Base-by-base conservation (phyloP, 1,140 invertebrate species). In the Lepidurus packardi region DNA sequence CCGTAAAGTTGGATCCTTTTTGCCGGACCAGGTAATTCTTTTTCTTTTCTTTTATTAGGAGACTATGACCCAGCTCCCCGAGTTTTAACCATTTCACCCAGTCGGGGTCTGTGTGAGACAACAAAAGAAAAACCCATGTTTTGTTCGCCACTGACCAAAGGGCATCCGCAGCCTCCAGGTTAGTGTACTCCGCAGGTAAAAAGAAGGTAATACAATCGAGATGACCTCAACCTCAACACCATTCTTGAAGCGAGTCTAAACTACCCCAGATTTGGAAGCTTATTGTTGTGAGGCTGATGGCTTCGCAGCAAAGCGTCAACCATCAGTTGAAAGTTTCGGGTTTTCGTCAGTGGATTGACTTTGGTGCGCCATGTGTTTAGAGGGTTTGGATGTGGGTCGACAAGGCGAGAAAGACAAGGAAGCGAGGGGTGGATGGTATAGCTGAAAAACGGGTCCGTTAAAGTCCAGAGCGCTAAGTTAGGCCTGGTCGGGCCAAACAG, bases 161-260 rank as follows among this genome's bases (percentile, higher is more conserved):
- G 53, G 53, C 53, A 65, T 65, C 53, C 53, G n/a, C 53, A 13
- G 53, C 53, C 53, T 65, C 53, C 53, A 65, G 53, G 53, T 65
- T 65, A 65, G 53, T 65, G 53, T 34, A 34, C 34, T 34, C 34
- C 34, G 34, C 16, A 65, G 53, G 53, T 65, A 65, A 16, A 65
- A 65, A 21, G 21, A 65, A 65, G 53, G 53, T 21, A 65, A 21
- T 65, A 65, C 53, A 65, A 65, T 65, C 53, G 13, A 65, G 53
- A 65, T 65, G 53, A 65, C 53, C 53, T 65, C 53, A 65, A 65
- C 53, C 53, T 65, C 53, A 16, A 21, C 53, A 65, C 53, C 21
- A 65, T 65, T 65, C 53, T 8, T 65, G 21, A 65, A 65, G 53
- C 16, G 0, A 21, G 53, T 13, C 16, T 7, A 7, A 65, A 65